Percentiles rank a stretch among this genome's conserved stretches.
These are phyloP conservation scores for Lophura nycthemera DNA, from an alignment of 2,113 vertebrate species.

Conservation along the genomic window DNA sequence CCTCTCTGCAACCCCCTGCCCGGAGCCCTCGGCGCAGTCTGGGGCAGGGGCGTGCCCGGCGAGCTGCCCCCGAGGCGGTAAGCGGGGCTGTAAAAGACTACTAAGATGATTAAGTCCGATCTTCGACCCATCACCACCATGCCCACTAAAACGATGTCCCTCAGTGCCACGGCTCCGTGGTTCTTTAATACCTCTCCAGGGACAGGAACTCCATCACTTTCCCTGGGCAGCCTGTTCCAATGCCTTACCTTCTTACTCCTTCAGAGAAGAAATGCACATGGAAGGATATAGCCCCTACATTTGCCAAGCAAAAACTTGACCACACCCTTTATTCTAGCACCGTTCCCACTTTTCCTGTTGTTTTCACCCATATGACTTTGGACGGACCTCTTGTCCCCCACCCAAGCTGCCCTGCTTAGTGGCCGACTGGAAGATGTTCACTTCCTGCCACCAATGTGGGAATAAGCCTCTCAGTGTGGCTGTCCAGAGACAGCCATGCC, in stretches of 20 bases:
- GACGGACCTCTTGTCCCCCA: not conserved
- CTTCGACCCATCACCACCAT: not conserved
- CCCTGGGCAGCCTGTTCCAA: not conserved
- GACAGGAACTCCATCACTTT: not conserved
- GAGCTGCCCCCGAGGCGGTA: not conserved
- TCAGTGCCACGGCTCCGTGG: not conserved
- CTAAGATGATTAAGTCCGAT: not conserved
- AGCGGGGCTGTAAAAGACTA: not conserved
- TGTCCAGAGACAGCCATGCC: not conserved
- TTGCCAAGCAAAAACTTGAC: not conserved
- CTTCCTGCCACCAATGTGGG: not conserved
- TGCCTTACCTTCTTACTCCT: not conserved
- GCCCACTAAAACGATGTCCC: not conserved
- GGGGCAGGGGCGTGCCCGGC: not conserved
- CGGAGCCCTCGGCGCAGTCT: too few species aligned
- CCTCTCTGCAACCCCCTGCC: not conserved
- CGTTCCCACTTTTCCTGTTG: rapidly evolving
- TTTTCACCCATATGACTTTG: not conserved
- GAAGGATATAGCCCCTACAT: rapidly evolving
- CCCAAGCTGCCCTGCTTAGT: not conserved
- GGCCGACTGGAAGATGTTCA: not conserved
- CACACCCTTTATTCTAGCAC: not conserved
- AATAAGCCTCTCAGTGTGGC: not conserved
- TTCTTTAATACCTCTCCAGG: not conserved
- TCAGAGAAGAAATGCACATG: not conserved